Conservation (phyloP, 2,797 vertebrate species). For the Meda fulgida region DNA sequence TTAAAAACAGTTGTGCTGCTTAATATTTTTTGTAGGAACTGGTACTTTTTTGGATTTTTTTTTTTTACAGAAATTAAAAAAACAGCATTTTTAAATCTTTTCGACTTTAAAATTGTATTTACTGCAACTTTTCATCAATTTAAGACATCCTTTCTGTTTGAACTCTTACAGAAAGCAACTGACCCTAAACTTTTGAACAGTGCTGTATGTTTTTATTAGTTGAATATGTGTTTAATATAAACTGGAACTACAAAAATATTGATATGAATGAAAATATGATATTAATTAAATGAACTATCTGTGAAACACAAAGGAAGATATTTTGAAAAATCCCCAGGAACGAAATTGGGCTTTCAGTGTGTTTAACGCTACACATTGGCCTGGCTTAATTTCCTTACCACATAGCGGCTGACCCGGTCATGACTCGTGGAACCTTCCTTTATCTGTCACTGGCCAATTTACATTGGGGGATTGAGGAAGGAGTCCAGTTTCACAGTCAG, state of each 20-base stretch:
- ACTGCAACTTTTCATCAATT: neutral
- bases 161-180: neutral
- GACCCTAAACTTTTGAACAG: neutral
- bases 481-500: slow-evolving; percentile 66
- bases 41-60: neutral
- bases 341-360: slow-evolving; percentile 25
- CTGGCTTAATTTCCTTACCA: slow-evolving; percentile 52
- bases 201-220: neutral
- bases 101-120: neutral
- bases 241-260: neutral
- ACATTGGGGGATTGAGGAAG: slow-evolving; percentile 51
- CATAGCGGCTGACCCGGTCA: slow-evolving; percentile 55
- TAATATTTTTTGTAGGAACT: neutral
- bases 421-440: slow-evolving; percentile 54
- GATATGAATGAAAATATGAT: neutral
- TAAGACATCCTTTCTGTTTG: neutral
- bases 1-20: neutral
- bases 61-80: no score
- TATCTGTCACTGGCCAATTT: slow-evolving; percentile 66
- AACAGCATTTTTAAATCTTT: neutral
- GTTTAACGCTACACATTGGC: slow-evolving; percentile 45
- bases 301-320: no score
- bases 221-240: neutral
- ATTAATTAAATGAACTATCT: neutral
- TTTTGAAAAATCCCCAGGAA: neutral